These are phyloP conservation scores for Stomatorhinus ivindoensis DNA, from an alignment of 2,113 vertebrate species.

Conservation along the genomic window DNA sequence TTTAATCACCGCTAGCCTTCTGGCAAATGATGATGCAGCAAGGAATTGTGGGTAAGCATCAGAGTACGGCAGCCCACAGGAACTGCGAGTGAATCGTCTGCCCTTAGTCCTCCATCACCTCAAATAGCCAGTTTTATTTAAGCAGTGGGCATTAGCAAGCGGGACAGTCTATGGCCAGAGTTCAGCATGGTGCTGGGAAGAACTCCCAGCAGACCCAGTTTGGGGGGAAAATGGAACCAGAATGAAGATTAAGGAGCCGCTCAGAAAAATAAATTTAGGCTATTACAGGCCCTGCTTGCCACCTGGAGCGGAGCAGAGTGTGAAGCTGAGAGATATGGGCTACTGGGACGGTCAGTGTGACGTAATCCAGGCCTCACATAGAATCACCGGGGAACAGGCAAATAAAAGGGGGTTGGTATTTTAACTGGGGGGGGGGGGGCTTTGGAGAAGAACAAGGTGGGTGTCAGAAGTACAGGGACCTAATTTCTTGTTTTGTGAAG, in stretches of 20 bases:
- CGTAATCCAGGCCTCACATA: not conserved
- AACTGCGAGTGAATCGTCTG: not conserved
- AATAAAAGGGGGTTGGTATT: not conserved
- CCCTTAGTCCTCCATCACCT: not conserved
- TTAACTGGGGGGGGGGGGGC: conserved; percentile 15
- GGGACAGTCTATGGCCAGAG: not conserved
- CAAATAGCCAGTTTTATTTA: conserved; percentile 28
- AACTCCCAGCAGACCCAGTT: not conserved
- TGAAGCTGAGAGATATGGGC: not conserved
- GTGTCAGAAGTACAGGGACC: conserved; percentile 24
- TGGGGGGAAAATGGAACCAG: not conserved
- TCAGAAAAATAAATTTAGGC: not conserved
- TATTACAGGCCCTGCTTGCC: not conserved
- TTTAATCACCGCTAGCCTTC: not conserved
- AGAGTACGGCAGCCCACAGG: not conserved
- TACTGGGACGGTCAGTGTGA: not conserved
- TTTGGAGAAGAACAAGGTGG: not conserved
- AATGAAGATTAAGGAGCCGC: not conserved
- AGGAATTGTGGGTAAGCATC: not conserved
- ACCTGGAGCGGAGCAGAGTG: not conserved
- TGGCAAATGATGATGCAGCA: not conserved
- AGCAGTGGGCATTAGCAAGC: not conserved
- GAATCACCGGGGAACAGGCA: not conserved
- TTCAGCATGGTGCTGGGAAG: not conserved
- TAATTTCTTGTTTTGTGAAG: conserved; percentile 28